These are phyloP conservation scores for Eulithis testata DNA, from an alignment of 2,888 invertebrate species.

Conservation along the genomic window DNA sequence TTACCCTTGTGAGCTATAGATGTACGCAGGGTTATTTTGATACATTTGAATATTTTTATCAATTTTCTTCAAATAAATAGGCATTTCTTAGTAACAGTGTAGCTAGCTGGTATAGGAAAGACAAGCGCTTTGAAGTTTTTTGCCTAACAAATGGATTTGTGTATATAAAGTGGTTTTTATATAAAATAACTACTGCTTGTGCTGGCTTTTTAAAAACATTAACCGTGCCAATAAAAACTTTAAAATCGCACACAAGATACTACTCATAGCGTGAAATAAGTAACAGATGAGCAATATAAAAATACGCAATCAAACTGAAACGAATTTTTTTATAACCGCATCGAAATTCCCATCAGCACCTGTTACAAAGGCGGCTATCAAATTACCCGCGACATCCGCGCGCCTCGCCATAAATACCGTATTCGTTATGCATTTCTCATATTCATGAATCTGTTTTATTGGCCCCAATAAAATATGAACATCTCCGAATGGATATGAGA, in stretches of 20 bases:
- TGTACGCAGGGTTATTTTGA: no score
- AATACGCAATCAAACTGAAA: slow-evolving; percentile 70
- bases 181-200: no score
- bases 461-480: slow-evolving; percentile 86
- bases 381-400: slow-evolving; percentile 81
- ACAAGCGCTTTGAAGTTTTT: no score
- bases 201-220: no score
- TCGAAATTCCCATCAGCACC: slow-evolving; percentile 82
- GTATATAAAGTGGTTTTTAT: no score
- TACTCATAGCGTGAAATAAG: slow-evolving; percentile 13
- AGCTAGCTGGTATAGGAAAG: no score
- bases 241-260: not conserved
- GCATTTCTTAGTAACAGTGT: no score
- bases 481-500: slow-evolving; percentile 85
- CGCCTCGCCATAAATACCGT: slow-evolving; percentile 83
- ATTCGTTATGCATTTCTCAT: slow-evolving; percentile 85
- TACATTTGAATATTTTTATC: no score
- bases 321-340: slow-evolving; percentile 75
- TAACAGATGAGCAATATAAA: slow-evolving; percentile 36
- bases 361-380: slow-evolving; percentile 84
- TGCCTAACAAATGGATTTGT: no score
- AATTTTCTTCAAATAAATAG: no score
- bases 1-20: no score
- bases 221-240: not conserved
- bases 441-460: slow-evolving; percentile 86